These are phyloP conservation scores for Siphamia tubifer DNA, from an alignment of 2,113 vertebrate genomes.

Conservation along the genomic window DNA sequence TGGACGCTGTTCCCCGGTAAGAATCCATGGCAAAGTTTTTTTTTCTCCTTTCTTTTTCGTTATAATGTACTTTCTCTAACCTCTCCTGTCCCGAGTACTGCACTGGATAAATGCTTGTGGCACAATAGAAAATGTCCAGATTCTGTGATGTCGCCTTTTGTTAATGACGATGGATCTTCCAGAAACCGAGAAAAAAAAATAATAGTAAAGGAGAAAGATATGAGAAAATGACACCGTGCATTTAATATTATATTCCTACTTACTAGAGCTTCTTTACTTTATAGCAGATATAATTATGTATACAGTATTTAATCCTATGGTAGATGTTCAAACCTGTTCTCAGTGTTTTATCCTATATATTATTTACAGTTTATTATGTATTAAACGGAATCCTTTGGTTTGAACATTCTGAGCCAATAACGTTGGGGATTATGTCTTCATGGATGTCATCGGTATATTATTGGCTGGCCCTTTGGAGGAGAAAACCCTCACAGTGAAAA, in stretches of 20 bases:
- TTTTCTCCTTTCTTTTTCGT: slow-evolving; percentile 21
- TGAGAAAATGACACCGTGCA: background rate
- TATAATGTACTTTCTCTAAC: slow-evolving; percentile 15
- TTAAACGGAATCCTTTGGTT: background rate
- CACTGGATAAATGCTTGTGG: slow-evolving; percentile 2
- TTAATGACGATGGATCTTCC: slow-evolving; percentile 27
- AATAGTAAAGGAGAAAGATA: no score
- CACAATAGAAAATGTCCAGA: slow-evolving; percentile 39
- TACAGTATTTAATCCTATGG: background rate
- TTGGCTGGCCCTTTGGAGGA: slow-evolving; percentile 8
- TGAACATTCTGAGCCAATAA: background rate
- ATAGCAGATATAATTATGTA: background rate
- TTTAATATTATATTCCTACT: background rate
- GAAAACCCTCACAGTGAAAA: background rate
- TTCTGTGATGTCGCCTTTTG: slow-evolving; percentile 34
- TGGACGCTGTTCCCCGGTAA: slow-evolving; percentile 73
- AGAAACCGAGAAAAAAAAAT: no score
- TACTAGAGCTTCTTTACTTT: background rate
- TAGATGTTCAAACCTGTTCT: background rate
- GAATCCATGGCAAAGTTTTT: slow-evolving; percentile 48
- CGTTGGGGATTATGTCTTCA: background rate
- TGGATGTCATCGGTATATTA: background rate
- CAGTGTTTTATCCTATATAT: background rate
- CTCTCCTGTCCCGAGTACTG: slow-evolving; percentile 8
- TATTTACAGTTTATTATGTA: background rate